phyloP scores from a whole-genome alignment of 2,888 invertebrate genomes.

The Drosophila buzzatii region DNA sequence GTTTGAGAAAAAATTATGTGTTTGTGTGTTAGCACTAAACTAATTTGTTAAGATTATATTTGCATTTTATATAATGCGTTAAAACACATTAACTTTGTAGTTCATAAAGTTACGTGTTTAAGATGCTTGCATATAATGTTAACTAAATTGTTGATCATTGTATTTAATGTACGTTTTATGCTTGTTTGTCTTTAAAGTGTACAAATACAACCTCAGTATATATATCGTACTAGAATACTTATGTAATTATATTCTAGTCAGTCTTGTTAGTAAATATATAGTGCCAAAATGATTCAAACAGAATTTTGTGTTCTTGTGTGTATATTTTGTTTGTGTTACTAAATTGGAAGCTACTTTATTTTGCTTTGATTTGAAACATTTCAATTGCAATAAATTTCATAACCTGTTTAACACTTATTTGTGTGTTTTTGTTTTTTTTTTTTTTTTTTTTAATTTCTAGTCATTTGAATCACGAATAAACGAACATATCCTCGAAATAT shows the following conservation, averaged over 20 bases:
- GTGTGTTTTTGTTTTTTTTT: constrained; percentile 1
- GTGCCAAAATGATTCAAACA: constrained; percentile 38
- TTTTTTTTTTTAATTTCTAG: constrained; percentile 9
- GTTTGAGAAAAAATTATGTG: constrained; percentile 78
- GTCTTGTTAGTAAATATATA: constrained; percentile 57
- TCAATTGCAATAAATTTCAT: constrained; percentile 26
- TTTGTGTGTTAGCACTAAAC: constrained; percentile 77
- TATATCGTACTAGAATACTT: constrained; percentile 46
- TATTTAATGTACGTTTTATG: constrained; percentile 40
- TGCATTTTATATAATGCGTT: constrained; percentile 77
- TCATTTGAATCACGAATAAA: constrained; percentile 1
- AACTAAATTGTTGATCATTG: constrained; percentile 36
- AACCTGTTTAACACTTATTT: constrained; percentile 27
- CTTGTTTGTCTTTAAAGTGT: constrained; percentile 21
- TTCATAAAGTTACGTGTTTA: constrained; percentile 53
- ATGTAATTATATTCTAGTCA: constrained; percentile 29
- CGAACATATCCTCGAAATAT: constrained; percentile 9
- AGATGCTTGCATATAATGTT: constrained; percentile 59
- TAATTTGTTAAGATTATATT: constrained; percentile 71
- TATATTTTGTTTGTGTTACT: constrained; percentile 47
- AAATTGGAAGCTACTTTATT: constrained; percentile 31
- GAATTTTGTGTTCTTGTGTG: constrained; percentile 32
- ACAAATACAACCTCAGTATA: constrained; percentile 42
- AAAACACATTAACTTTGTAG: constrained; percentile 60
- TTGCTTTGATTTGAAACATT: constrained; percentile 21